Conservation (phyloP, 2,888 invertebrate genomes). For the Tiliacea aurago region DNA sequence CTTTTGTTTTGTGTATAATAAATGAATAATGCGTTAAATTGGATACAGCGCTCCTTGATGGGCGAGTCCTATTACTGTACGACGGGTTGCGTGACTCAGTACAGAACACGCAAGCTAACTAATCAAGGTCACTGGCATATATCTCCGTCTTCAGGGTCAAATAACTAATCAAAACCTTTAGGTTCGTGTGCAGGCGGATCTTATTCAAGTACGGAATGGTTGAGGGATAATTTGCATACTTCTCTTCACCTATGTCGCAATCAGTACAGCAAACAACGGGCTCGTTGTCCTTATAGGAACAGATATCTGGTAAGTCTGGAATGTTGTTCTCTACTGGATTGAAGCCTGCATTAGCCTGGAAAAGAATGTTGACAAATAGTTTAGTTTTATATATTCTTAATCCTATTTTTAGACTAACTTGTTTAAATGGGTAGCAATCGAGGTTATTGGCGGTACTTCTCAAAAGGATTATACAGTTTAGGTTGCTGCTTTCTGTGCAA, state of each 20-base stretch:
- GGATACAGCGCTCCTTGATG: no score
- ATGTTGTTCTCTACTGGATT: slow-evolving; percentile 19
- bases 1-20: no score
- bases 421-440: neutral
- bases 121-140: no score
- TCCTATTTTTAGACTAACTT: neutral
- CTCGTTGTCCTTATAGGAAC: slow-evolving; percentile 32
- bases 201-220: neutral
- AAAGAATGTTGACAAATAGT: neutral
- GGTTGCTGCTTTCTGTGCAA: neutral
- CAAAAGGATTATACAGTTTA: neutral
- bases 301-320: slow-evolving; percentile 41
- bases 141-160: neutral
- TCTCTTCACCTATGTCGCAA: slow-evolving; percentile 32
- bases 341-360: slow-evolving; percentile 43
- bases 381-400: neutral
- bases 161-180: neutral
- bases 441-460: neutral
- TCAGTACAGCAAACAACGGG: slow-evolving; percentile 50
- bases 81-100: no score
- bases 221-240: slow-evolving; percentile 15
- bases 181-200: neutral
- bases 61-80: no score
- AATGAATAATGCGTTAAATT: no score
- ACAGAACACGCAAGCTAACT: no score